Evolutionary conservation across 2,797 vertebrate genomes (phyloP), one percentile per base, ranked within the genome.

Genomic region (Silurus lanzhouensis): DNA sequence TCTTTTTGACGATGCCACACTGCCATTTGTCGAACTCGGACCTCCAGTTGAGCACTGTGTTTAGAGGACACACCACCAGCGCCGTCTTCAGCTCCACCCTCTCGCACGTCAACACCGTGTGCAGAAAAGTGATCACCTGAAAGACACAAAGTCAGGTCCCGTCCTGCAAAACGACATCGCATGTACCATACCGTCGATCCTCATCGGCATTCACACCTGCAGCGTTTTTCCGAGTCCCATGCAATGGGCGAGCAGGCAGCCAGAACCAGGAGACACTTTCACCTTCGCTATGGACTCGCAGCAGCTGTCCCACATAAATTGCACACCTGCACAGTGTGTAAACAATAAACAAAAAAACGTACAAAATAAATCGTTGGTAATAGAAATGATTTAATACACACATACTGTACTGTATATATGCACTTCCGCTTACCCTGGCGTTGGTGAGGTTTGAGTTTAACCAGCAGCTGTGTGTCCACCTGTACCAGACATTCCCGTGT

Each of bases 231-330:
- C 98, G 85, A 99, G 94, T 67, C 98, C 98, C 98, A 99, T 99
- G 92, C 98, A 99, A 91, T 99, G 98, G 38, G 98, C 98, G 88
- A 99, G 94, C 89, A 99, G 96, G 84, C 98, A 99, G 27, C 98
- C 98, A 38, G 98, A 98, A 79, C 98, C 98, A n/a, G 92, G 89
- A 89, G 96, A 94, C 2, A 96, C 96, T 92, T 97, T 97, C 58
- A 96, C 95, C 93, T 97, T 99, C 92, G 95, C 96, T 74, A 99
- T 93, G 88, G 98, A 98, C 91, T 99, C 98, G 94, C 97, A 99
- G 71, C 97, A 99, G 87, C 95, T 97, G 94, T 99, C 97, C 98
- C 98, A 99, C 93, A 99, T 98, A 91, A 99, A 99, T 92, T 97
- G 97, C 88, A 99, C 97, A 89, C 98, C 98, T 99, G 90, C 61